Evolutionary conservation across 1,140 invertebrate species (phyloP).

Genomic region (Zaprionus nigranus): DNA sequence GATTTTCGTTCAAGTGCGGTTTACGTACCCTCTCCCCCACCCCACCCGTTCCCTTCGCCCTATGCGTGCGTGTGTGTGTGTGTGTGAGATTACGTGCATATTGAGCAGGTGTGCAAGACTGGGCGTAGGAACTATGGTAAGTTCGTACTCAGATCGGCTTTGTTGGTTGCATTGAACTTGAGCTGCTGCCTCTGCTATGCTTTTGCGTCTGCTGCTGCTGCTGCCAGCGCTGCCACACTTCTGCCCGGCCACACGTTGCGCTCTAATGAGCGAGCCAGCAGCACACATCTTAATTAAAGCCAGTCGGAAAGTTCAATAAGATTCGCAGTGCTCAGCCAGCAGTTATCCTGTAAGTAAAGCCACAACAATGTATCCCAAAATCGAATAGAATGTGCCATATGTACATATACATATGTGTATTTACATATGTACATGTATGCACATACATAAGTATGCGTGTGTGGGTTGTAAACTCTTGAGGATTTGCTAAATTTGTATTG

Average conservation of each 20-base stretch:
- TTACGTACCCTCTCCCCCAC: constrained; percentile 45
- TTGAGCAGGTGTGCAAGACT: constrained; percentile 5
- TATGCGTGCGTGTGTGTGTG: constrained; percentile 2
- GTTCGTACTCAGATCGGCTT: constrained; percentile 44
- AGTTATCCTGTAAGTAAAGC: constrained; percentile 7
- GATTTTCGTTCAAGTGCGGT: constrained; percentile 82
- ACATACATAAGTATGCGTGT: too few species aligned
- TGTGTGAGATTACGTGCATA: constrained; percentile 10
- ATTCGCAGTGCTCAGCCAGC: not conserved
- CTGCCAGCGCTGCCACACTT: not conserved
- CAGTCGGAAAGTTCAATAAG: constrained; percentile 18
- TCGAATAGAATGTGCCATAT: too few species aligned
- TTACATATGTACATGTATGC: too few species aligned
- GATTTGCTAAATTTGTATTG: too few species aligned
- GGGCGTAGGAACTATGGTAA: constrained; percentile 19
- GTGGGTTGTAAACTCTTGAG: too few species aligned
- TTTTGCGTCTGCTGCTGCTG: not conserved
- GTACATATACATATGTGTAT: too few species aligned
- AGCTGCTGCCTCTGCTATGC: too few species aligned
- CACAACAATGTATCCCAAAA: not conserved
- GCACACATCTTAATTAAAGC: constrained; percentile 49
- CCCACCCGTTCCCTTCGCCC: not conserved
- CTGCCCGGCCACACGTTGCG: constrained; percentile 32
- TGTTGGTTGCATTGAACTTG: constrained; percentile 58
- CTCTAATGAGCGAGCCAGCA: constrained; percentile 45